Conservation (phyloP, 2,888 invertebrate genomes). For the Lypha dubia region DNA sequence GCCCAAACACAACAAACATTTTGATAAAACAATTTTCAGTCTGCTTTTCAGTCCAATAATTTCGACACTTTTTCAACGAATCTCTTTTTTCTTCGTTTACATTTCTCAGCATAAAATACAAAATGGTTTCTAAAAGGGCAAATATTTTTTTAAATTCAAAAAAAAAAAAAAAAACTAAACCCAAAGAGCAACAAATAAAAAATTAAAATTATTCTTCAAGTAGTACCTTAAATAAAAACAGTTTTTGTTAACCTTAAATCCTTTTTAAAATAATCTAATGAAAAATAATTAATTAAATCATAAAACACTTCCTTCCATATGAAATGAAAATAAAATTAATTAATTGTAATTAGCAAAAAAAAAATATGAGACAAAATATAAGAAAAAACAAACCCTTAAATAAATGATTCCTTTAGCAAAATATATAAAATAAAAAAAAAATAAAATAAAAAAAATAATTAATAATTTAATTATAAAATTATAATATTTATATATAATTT, state of each 20-base stretch:
- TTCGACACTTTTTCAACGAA: no score
- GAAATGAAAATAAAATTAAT: constrained; percentile 72
- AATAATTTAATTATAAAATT: constrained; percentile 68
- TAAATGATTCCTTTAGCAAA: constrained; percentile 82
- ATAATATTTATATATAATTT: constrained; percentile 59
- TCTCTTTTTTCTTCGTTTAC: not conserved
- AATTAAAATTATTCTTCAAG: constrained; percentile 61
- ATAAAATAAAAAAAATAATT: constrained; percentile 72
- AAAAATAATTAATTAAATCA: constrained; percentile 28
- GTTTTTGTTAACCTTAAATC: constrained; percentile 60
- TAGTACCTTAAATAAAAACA: constrained; percentile 69
- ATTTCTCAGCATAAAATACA: constrained; percentile 32
- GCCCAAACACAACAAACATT: no score
- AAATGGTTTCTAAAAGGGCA: constrained; percentile 26
- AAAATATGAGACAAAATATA: no score
- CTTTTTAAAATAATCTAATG: constrained; percentile 66
- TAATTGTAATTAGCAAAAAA: constrained; percentile 69
- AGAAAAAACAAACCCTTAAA: constrained; percentile 78
- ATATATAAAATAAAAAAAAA: constrained; percentile 77
- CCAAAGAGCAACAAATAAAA: constrained; percentile 61
- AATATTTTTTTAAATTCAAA: constrained; percentile 29
- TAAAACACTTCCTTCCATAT: constrained; percentile 73
- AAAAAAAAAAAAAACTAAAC: constrained; percentile 18
- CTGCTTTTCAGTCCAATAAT: no score
- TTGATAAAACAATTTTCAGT: no score